phyloP scores from a whole-genome alignment of 2,888 invertebrate genomes.

The Rugalucina vietnamica region DNA sequence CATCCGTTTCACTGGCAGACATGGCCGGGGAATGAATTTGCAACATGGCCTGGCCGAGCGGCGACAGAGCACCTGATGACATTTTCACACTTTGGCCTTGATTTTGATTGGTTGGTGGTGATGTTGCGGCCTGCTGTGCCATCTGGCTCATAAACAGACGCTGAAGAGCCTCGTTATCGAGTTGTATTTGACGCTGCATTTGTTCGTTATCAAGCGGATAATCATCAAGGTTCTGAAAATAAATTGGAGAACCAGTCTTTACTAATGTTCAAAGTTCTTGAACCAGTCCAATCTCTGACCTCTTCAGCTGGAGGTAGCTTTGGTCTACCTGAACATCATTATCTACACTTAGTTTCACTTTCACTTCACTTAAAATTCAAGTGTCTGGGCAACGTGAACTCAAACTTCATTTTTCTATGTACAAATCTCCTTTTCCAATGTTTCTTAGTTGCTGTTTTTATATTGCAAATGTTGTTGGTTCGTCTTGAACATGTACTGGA shows the following conservation, averaged over 20 bases:
- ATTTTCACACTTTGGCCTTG: background rate
- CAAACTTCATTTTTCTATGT: background rate
- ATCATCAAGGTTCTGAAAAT: slow-evolving; percentile 62
- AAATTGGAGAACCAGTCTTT: slow-evolving; percentile 13
- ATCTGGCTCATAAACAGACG: slow-evolving; percentile 47
- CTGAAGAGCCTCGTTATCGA: slow-evolving; percentile 60
- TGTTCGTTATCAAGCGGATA: slow-evolving; percentile 69
- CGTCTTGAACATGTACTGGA: background rate
- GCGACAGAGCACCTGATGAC: slow-evolving; percentile 42
- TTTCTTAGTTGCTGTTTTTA: slow-evolving; percentile 12
- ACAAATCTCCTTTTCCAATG: slow-evolving; percentile 1
- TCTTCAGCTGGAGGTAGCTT: slow-evolving; percentile 5
- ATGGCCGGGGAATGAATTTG: slow-evolving; percentile 54
- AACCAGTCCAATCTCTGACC: background rate
- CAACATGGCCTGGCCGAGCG: slow-evolving; percentile 57
- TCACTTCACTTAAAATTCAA: background rate
- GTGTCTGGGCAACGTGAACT: background rate
- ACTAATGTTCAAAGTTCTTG: background rate
- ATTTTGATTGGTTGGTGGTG: slow-evolving; percentile 34
- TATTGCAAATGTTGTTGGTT: background rate
- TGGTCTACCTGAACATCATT: slow-evolving; percentile 15
- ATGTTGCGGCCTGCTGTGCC: slow-evolving; percentile 22
- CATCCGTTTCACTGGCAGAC: slow-evolving; percentile 48
- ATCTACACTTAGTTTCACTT: slow-evolving; percentile 1
- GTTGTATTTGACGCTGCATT: slow-evolving; percentile 70